A percentile compares a stretch with the other conserved stretches of the same genome.
These are phyloP conservation scores for sheep (Ovis aries) DNA, from an alignment of 2,113 vertebrate genomes.

Conservation along the genomic window DNA sequence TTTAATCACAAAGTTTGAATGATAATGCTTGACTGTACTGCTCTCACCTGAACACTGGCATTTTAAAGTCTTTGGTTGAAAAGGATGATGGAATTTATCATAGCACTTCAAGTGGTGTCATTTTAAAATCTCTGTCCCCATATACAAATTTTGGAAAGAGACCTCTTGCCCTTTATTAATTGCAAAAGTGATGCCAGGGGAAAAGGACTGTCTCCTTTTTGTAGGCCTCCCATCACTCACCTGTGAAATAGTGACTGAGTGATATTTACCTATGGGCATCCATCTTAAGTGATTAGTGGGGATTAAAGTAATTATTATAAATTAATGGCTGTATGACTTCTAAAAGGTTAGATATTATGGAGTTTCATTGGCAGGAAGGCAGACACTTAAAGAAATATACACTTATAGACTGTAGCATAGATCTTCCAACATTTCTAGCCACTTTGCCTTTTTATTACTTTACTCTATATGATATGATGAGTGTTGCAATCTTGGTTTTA, in stretches of 20 bases:
- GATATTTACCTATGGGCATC: constrained; percentile 65
- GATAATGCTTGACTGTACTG: background rate
- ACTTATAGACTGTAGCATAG: background rate
- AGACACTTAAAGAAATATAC: constrained; percentile 62
- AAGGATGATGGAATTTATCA: constrained; percentile 26
- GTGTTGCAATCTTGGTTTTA: background rate
- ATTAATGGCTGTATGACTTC: constrained; percentile 51
- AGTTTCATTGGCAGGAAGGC: constrained; percentile 43
- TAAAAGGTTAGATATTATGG: constrained; percentile 56
- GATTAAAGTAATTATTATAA: constrained; percentile 67
- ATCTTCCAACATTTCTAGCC: constrained; percentile 44
- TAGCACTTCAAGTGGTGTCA: background rate
- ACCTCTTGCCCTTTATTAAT: constrained; percentile 60
- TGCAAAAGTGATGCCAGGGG: background rate
- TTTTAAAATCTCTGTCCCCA: constrained; percentile 28
- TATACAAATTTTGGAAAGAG: constrained; percentile 28
- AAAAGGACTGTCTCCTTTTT: background rate
- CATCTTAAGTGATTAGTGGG: constrained; percentile 61
- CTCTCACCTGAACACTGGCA: background rate
- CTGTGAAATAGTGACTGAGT: background rate
- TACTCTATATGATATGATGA: background rate
- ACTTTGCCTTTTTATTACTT: constrained; percentile 43
- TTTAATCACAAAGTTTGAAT: constrained; percentile 15
- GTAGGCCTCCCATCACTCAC: background rate
- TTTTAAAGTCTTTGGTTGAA: background rate